Base-by-base conservation (phyloP, 2,797 vertebrate species). In the Crax fasciolata region DNA sequence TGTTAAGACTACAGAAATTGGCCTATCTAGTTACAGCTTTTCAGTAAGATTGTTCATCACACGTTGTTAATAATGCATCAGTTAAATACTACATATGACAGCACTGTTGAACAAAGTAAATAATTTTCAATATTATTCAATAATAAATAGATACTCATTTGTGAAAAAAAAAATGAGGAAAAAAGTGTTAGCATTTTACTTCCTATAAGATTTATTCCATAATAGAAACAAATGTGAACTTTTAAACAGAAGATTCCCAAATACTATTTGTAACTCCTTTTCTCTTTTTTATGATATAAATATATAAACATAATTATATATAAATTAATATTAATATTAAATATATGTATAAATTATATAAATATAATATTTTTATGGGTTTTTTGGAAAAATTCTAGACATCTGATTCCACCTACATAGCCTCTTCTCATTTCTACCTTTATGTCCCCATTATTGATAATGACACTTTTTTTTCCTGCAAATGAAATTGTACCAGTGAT, bases 41-140 rank as follows among this genome's bases (percentile, higher is more conserved):
- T 92, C 93, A 94, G 91, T 95, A 88, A 77, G 78, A 91, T 62
- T n/a, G 66, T 43, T 94, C 95, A 97, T 97, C 94, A 83, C n/a
- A 77, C 0, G 4, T 83, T 89, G 32, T 96, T 97, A 94, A 90
- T 68, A 83, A 84, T 27, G 16, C 24, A 66, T 90, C 71, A 70
- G 87, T 75, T 90, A 44, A 51, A 84, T 91, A 81, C 44, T 75
- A 61, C 6, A 46, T 51, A 66, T 32, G 18, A 61, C 39, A 59
- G 25, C 12, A 28, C 44, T 84, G 28, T 75, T 80, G 72, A 61
- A 24, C 41, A 91, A 93, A 93, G 83, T 57, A 61, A 80, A 73
- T 58, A 41, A 52, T 59, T 59, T 43, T 28, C 57, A 35, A 24
- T 84, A 68, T 16, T 2, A 38, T 32, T 77, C 59, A 80, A 51